phyloP scores from a whole-genome alignment of 2,888 invertebrate species.

The Synergus gifuensis region DNA sequence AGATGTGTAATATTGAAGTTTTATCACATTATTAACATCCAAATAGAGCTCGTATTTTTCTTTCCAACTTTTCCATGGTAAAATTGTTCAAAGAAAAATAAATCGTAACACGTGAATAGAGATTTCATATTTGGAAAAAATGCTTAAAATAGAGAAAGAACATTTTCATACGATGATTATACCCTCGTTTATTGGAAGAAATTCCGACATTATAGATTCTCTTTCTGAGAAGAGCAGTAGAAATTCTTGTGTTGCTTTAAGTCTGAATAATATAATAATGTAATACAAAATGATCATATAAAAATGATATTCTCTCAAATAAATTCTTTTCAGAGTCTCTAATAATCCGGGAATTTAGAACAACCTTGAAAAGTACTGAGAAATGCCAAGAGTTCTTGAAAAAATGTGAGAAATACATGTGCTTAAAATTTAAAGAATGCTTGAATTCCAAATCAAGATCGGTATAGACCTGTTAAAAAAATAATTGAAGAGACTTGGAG shows the following conservation, averaged over 20 bases:
- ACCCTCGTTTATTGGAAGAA: background rate
- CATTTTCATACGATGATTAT: background rate
- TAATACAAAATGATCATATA: background rate
- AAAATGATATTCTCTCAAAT: background rate
- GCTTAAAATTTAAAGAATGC: no score
- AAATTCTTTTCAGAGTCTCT: no score
- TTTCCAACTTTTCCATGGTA: background rate
- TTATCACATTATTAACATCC: conserved; percentile 27
- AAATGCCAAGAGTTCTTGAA: no score
- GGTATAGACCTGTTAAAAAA: no score
- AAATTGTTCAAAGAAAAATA: background rate
- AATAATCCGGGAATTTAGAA: no score
- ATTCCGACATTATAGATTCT: background rate
- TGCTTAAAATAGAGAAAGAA: background rate
- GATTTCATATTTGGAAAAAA: background rate
- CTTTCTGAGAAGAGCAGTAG: background rate
- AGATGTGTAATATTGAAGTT: conserved; percentile 30
- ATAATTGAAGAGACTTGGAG: no score
- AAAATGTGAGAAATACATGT: no score
- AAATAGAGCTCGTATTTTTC: background rate
- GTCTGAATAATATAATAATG: background rate
- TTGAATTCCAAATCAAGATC: no score
- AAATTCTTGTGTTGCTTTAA: background rate
- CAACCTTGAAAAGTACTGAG: no score
- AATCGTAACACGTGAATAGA: background rate